phyloP scores from a whole-genome alignment of 2,797 vertebrate species.

The Acomys russatus region DNA sequence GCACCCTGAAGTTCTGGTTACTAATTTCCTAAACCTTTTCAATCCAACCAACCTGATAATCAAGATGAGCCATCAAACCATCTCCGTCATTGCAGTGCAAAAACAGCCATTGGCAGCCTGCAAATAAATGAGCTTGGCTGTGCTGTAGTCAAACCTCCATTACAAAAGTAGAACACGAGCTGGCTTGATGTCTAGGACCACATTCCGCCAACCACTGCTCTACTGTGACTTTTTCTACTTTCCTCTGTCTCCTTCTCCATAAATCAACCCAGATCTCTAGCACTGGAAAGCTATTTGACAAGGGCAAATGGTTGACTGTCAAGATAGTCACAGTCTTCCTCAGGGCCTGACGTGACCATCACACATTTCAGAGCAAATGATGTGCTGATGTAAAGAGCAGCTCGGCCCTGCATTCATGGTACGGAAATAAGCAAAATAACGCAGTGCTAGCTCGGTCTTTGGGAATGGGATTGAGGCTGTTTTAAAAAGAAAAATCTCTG shows the following conservation, averaged over 20 bases:
- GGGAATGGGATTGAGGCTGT: no score
- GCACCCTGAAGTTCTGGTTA: not conserved
- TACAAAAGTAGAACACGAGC: not conserved
- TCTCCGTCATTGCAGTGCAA: not conserved
- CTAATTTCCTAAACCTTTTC: not conserved
- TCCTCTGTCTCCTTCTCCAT: not conserved
- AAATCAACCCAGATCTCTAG: not conserved
- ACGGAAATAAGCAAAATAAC: not conserved
- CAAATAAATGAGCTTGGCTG: not conserved
- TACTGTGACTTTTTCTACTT: not conserved
- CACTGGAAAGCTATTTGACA: conserved; percentile 13
- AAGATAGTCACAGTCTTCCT: not conserved
- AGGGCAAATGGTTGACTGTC: conserved; percentile 5
- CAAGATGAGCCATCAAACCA: not conserved
- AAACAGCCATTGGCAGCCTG: not conserved
- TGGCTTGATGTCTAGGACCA: not conserved
- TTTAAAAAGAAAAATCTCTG: not conserved
- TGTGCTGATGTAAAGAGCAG: not conserved
- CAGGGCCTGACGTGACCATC: not conserved
- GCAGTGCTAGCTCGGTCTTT: not conserved
- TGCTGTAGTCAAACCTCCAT: conserved; percentile 36
- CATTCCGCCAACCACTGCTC: not conserved
- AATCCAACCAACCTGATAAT: not conserved
- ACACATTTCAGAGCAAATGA: not conserved
- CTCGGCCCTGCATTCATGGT: not conserved